Conservation (phyloP, 2,797 vertebrate species). For the Siniperca obscura region DNA sequence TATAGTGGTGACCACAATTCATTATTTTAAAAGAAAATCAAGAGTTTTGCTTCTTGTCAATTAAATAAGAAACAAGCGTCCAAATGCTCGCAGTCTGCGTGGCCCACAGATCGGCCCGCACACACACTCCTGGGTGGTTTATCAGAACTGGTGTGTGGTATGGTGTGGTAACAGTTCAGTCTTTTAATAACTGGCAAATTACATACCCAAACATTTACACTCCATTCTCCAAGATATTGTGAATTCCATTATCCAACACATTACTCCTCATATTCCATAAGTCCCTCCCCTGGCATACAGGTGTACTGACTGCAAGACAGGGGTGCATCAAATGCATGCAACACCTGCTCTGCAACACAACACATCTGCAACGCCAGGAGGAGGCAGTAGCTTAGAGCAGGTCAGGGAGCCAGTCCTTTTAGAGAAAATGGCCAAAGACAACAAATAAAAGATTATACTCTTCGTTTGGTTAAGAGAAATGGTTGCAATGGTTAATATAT, state of each 20-base stretch:
- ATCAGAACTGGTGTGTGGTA: background rate
- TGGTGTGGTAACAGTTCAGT: background rate
- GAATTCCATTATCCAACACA: background rate
- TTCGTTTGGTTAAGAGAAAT: background rate
- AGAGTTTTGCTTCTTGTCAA: too few relatives aligned
- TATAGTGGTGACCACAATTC: too few relatives aligned
- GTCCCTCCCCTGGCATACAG: background rate
- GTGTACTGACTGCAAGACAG: constrained; percentile 1
- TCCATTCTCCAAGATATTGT: background rate
- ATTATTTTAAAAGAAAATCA: too few relatives aligned
- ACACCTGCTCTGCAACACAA: constrained; percentile 20
- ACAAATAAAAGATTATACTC: background rate
- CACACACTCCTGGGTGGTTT: background rate
- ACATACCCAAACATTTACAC: background rate
- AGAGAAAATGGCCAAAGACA: background rate
- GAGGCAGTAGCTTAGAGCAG: background rate
- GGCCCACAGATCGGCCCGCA: too few relatives aligned
- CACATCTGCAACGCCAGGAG: background rate
- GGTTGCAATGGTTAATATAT: background rate
- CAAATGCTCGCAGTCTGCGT: too few relatives aligned
- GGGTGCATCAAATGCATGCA: background rate
- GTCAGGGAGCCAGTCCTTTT: background rate
- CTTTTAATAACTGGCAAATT: background rate
- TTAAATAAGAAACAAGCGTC: too few relatives aligned
- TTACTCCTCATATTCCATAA: background rate